These are phyloP conservation scores for Amorpha juglandis DNA, from an alignment of 2,888 invertebrate genomes.

Conservation along the genomic window DNA sequence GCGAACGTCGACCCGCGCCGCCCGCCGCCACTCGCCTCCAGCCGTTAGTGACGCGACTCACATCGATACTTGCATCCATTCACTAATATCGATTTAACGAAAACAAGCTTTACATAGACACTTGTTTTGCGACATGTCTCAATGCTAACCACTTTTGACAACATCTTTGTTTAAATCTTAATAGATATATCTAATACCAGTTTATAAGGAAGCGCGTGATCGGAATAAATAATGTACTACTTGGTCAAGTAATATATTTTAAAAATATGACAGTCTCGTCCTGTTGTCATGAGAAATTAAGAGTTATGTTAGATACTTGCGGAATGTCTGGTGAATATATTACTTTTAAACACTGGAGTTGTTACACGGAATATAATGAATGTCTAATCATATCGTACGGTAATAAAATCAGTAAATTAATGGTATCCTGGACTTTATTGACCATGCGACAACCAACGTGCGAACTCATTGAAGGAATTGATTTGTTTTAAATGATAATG, in stretches of 20 bases:
- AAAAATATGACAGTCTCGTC: slow-evolving; percentile 10
- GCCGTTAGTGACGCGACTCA: slow-evolving; percentile 48
- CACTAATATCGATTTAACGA: slow-evolving; percentile 34
- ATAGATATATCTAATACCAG: slow-evolving; percentile 15
- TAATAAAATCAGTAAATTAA: slow-evolving; percentile 26
- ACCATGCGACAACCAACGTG: neutral
- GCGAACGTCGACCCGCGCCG: slow-evolving; percentile 73
- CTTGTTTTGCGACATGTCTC: slow-evolving; percentile 10
- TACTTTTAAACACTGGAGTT: slow-evolving; percentile 13
- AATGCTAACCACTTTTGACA: slow-evolving; percentile 6
- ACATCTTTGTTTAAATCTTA: slow-evolving; percentile 9
- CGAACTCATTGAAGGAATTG: slow-evolving; percentile 7
- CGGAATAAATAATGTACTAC: slow-evolving; percentile 10
- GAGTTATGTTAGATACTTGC: slow-evolving; percentile 6
- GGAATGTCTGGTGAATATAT: slow-evolving; percentile 24
- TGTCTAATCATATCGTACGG: slow-evolving; percentile 24
- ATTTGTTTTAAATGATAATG: slow-evolving; percentile 14
- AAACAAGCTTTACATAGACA: neutral
- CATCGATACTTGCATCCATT: slow-evolving; percentile 39
- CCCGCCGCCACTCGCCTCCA: slow-evolving; percentile 48
- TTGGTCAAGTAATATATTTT: neutral
- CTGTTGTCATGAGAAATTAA: slow-evolving; percentile 15
- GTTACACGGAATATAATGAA: slow-evolving; percentile 22
- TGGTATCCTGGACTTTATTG: neutral
- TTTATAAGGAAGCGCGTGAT: slow-evolving; percentile 18